Base-by-base conservation (phyloP, 2,113 vertebrate genomes). In the Epinephelus cyanopodus region DNA sequence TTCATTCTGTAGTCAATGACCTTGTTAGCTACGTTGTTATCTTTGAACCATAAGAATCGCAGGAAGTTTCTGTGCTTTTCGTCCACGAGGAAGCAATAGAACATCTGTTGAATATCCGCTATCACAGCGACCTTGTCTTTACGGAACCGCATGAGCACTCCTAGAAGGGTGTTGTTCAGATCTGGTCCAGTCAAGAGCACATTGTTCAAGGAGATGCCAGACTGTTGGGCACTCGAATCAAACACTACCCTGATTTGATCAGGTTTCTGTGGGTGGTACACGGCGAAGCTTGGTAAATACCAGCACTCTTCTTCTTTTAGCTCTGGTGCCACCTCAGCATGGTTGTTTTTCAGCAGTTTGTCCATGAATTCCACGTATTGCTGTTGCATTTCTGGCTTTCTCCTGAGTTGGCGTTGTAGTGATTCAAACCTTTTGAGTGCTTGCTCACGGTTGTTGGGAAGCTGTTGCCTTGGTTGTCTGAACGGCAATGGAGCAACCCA, bases 71-170 rank as follows among this genome's bases (percentile, higher is more conserved):
- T 29, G 45, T 52, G 72, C 4, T 23, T 17, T n/a, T 14, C 10
- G 13, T 8, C 17, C n/a, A 61, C 56, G 8, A 27, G 3, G 12
- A 60, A 72, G 42, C 54, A 48, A 7, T 63, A 11, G 52, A 52
- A 75, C 73, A 64, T 64, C 11, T 63, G 72, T 45, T 75, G 60
- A 9, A 75, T 53, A 8, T 64, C 45, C 21, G 60, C 73, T 4
- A 52, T 4, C 12, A 60, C 56, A 11, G 39, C 56, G 1, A 72
- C 29, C 29, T 4, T 29, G 2, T 29, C 29, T 4, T 29, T 29
- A 2, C 29, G 29, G 4, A 29, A 29, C 29, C 29, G 4, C 29
- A 29, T 29, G 2, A 29, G 29, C 2, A 29, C 29, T 29, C 29
- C 29, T 3, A 29, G 29, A 29, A 29, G 29, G 2, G 29, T 29